Evolutionary conservation across 2,113 vertebrate genomes (phyloP).

Genomic region (Lucifuga dentata): DNA sequence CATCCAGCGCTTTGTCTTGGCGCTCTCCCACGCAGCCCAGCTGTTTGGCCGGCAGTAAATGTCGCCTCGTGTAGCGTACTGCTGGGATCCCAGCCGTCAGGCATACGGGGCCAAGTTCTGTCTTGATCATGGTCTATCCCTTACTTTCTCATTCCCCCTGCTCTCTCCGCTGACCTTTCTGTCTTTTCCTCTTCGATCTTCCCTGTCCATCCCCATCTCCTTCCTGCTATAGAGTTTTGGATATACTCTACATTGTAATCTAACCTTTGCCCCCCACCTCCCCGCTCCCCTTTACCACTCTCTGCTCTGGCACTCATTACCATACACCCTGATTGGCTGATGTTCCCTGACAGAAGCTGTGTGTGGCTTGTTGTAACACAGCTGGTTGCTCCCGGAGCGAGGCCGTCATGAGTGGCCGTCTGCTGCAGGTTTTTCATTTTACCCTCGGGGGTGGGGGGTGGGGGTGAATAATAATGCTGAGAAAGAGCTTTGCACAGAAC

Average conservation of each 20-base stretch:
- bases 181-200: background rate
- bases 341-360: slow-evolving; percentile 67
- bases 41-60: slow-evolving; percentile 72
- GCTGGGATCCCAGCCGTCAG: slow-evolving; percentile 44
- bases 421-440: slow-evolving; percentile 43
- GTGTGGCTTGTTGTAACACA: slow-evolving; percentile 63
- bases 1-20: slow-evolving; percentile 60
- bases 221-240: background rate
- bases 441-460: slow-evolving; percentile 11
- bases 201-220: slow-evolving; percentile 2
- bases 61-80: slow-evolving; percentile 44
- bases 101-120: slow-evolving; percentile 21
- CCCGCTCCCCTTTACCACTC: slow-evolving; percentile 11
- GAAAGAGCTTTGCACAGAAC: slow-evolving; percentile 16
- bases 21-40: slow-evolving; percentile 56
- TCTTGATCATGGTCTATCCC: background rate
- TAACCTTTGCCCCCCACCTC: slow-evolving; percentile 29
- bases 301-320: slow-evolving; percentile 60
- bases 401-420: slow-evolving; percentile 39
- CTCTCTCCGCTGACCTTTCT: slow-evolving; percentile 3
- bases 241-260: slow-evolving; percentile 17
- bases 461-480: slow-evolving; percentile 38
- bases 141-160: background rate
- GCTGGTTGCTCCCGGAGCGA: slow-evolving; percentile 66
- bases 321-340: slow-evolving; percentile 60